Conservation (phyloP, 2,888 invertebrate species). For the Himalopsyche japonica region DNA sequence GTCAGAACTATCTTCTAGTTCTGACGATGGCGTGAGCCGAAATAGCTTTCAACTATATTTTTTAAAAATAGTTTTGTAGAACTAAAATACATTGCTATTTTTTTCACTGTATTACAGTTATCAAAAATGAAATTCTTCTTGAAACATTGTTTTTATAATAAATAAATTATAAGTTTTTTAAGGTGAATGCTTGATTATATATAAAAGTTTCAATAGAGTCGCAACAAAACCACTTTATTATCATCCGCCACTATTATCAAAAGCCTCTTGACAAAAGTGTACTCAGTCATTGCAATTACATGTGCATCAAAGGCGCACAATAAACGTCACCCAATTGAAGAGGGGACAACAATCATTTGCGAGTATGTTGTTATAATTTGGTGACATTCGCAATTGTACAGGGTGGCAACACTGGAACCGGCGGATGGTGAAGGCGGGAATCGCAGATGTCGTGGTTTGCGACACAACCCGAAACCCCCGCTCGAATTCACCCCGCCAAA, state of each 20-base stretch:
- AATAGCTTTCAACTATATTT: too few relatives aligned
- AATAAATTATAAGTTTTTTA: too few relatives aligned
- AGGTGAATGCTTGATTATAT: too few relatives aligned
- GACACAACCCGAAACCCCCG: constrained; percentile 28
- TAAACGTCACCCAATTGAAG: constrained; percentile 21
- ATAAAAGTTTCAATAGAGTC: not conserved
- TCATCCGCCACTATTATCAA: not conserved
- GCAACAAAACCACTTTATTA: not conserved
- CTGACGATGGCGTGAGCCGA: too few relatives aligned
- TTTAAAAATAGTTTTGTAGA: too few relatives aligned
- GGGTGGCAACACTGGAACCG: constrained; percentile 26
- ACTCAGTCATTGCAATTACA: constrained; percentile 30
- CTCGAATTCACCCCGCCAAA: constrained; percentile 15
- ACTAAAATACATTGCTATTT: too few relatives aligned
- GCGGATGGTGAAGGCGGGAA: constrained; percentile 33
- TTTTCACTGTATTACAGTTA: too few relatives aligned
- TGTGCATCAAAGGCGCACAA: constrained; percentile 21
- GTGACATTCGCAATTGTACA: constrained; percentile 16
- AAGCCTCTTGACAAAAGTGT: not conserved
- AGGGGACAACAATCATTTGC: constrained; percentile 26
- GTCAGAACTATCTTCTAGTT: too few relatives aligned
- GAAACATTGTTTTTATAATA: too few relatives aligned
- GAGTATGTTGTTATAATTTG: constrained; percentile 30
- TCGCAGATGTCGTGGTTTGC: constrained; percentile 36
- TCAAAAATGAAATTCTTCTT: too few relatives aligned